Percentiles rank a stretch among this genome's conserved stretches.
Evolutionary conservation across 2,888 invertebrate species (phyloP).

Genomic region (Crocallis elinguaria): DNA sequence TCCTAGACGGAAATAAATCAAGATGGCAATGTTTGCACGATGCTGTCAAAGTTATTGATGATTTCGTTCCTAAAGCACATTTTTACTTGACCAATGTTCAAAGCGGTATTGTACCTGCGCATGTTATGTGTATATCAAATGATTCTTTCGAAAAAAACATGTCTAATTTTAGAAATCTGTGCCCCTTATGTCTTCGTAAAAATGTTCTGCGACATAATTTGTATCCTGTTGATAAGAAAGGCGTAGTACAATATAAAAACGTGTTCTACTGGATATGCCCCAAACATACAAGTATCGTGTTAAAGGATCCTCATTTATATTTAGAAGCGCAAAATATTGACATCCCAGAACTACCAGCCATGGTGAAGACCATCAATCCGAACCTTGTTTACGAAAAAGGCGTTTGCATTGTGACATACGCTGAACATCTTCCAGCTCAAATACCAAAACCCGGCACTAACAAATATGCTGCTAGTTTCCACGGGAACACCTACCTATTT

Average conservation of each 20-base stretch:
- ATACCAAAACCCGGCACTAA: constrained; percentile 70
- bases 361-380: constrained; percentile 67
- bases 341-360: constrained; percentile 82
- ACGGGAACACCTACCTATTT: constrained; percentile 82
- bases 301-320: constrained; percentile 68
- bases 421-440: constrained; percentile 78
- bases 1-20: constrained; percentile 76
- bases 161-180: constrained; percentile 81
- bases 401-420: constrained; percentile 86
- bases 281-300: constrained; percentile 78
- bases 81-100: constrained; percentile 78
- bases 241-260: constrained; percentile 82
- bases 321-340: constrained; percentile 48
- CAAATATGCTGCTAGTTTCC: constrained; percentile 76
- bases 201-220: constrained; percentile 66
- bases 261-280: constrained; percentile 86
- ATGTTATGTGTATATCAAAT: constrained; percentile 83
- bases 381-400: constrained; percentile 80
- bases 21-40: constrained; percentile 83
- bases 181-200: constrained; percentile 84
- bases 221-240: constrained; percentile 79
- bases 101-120: constrained; percentile 75
- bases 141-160: constrained; percentile 78
- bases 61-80: constrained; percentile 72
- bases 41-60: constrained; percentile 62